These are phyloP conservation scores for Clepsis dumicolana DNA, from an alignment of 2,888 invertebrate genomes.

Conservation along the genomic window DNA sequence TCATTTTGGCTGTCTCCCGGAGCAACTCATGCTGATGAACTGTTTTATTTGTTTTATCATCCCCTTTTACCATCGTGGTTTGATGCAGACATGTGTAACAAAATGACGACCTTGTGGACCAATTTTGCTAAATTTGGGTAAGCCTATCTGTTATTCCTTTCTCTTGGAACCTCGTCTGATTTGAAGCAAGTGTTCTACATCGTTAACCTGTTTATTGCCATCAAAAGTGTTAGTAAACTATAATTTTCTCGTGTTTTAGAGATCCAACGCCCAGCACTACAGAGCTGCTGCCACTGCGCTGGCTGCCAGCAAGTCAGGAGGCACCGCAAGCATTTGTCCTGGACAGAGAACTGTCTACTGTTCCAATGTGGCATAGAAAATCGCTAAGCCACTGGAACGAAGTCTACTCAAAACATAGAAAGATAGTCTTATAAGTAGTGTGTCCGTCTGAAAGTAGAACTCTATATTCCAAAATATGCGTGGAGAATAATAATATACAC, in stretches of 20 bases:
- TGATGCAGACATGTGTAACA: slow-evolving; percentile 66
- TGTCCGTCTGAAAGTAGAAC: background rate
- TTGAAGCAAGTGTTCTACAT: background rate
- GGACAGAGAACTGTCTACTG: background rate
- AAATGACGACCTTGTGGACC: slow-evolving; percentile 70
- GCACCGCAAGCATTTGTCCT: slow-evolving; percentile 27
- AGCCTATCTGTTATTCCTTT: slow-evolving; percentile 39
- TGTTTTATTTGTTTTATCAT: slow-evolving; percentile 73
- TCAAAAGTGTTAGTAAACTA: too few species aligned
- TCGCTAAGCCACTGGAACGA: slow-evolving; percentile 24
- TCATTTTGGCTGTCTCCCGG: slow-evolving; percentile 54
- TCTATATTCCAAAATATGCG: too few species aligned
- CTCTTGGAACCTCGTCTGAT: background rate
- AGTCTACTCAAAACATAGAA: slow-evolving; percentile 25
- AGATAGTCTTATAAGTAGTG: background rate
- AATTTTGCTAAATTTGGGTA: slow-evolving; percentile 76
- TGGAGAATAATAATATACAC: too few species aligned
- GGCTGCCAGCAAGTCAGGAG: slow-evolving; percentile 8
- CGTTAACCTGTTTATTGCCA: too few species aligned
- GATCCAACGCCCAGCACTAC: slow-evolving; percentile 23
- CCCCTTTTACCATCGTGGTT: slow-evolving; percentile 54
- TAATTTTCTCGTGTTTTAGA: slow-evolving; percentile 8
- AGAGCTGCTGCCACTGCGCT: slow-evolving; percentile 25
- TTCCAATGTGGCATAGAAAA: slow-evolving; percentile 21
- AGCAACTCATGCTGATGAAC: slow-evolving; percentile 72